phyloP scores from a whole-genome alignment of 1,140 invertebrate genomes.

The Battus philenor region DNA sequence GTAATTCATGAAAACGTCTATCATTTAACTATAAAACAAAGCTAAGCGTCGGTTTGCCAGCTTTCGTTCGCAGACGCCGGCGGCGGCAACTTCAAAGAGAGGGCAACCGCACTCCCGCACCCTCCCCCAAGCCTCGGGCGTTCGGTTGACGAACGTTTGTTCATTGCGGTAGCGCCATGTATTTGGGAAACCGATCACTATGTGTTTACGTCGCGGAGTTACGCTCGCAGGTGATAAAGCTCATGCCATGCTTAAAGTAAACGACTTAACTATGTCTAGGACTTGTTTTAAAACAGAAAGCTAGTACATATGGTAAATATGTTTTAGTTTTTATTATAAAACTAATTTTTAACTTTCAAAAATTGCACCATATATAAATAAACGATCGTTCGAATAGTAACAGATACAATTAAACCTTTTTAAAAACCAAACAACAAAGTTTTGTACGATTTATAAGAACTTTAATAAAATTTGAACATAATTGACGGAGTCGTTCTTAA shows the following conservation, averaged over 20 bases:
- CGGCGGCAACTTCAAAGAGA: constrained; percentile 56
- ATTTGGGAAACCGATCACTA: constrained; percentile 40
- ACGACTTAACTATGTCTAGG: too few relatives aligned
- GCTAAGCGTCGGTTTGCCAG: constrained; percentile 58
- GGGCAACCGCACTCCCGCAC: constrained; percentile 39
- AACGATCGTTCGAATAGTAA: too few relatives aligned
- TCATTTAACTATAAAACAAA: constrained; percentile 64
- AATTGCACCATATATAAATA: too few relatives aligned
- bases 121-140: constrained; percentile 24
- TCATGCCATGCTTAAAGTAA: neutral
- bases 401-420: too few relatives aligned
- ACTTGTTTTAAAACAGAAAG: too few relatives aligned
- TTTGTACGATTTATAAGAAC: too few relatives aligned
- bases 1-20: constrained; percentile 51
- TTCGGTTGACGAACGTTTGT: constrained; percentile 37
- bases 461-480: too few relatives aligned
- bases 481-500: too few relatives aligned
- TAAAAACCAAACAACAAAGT: too few relatives aligned
- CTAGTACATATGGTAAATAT: too few relatives aligned
- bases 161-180: constrained; percentile 38
- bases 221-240: constrained; percentile 25
- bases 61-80: constrained; percentile 57
- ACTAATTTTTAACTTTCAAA: too few relatives aligned
- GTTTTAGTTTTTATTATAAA: too few relatives aligned
- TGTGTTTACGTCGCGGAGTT: constrained; percentile 24